phyloP scores from a whole-genome alignment of 2,797 vertebrate genomes.

The Chaetodon trifasciatus region DNA sequence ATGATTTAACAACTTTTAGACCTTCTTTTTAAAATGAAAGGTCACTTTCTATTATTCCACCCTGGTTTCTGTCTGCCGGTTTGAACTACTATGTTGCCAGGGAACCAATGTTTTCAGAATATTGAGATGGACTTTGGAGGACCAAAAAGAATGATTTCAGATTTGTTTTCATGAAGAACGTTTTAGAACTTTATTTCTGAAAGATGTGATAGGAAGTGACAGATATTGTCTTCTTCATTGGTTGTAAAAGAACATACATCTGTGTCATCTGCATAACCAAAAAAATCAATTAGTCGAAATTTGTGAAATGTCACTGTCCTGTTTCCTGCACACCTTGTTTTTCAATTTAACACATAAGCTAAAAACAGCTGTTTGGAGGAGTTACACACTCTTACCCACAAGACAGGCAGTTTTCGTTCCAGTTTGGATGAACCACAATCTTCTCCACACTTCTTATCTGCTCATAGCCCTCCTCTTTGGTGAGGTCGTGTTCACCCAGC shows the following conservation, averaged over 20 bases:
- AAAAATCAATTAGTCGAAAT: background rate
- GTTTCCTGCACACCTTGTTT: background rate
- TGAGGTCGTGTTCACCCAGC: conserved; percentile 40
- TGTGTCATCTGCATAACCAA: background rate
- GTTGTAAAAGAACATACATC: background rate
- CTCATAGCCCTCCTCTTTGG: background rate
- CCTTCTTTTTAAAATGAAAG: too few species aligned
- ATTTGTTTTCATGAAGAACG: too few species aligned
- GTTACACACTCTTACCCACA: conserved; percentile 30
- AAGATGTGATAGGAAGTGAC: background rate
- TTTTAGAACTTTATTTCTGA: background rate
- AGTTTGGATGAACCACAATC: conserved; percentile 21
- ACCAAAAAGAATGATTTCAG: too few species aligned
- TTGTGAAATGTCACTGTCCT: background rate
- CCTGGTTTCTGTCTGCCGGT: too few species aligned
- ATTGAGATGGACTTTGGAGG: too few species aligned
- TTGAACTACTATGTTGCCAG: too few species aligned
- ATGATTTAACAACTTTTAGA: too few species aligned
- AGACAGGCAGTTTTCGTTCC: conserved; percentile 27
- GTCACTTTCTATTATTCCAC: too few species aligned
- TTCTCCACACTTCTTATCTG: conserved; percentile 29
- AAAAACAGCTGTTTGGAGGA: too few species aligned
- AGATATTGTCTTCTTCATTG: background rate
- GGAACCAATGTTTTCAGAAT: too few species aligned
- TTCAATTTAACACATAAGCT: too few species aligned